Evolutionary conservation across 2,888 invertebrate genomes (phyloP).

Genomic region (Diogma glabrata): DNA sequence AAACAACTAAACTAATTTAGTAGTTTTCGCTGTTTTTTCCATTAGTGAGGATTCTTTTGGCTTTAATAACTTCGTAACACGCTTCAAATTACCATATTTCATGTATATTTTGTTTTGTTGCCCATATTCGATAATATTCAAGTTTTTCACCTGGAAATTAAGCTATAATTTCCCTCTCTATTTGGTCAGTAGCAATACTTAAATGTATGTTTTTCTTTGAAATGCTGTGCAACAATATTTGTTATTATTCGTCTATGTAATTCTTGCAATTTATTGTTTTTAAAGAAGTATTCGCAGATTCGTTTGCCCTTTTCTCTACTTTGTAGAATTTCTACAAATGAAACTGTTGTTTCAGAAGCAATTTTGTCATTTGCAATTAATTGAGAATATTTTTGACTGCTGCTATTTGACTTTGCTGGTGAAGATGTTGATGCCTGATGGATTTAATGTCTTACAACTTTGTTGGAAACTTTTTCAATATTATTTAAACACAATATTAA

Average conservation of each 20-base stretch:
- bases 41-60: neutral
- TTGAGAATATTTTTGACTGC: too few relatives aligned
- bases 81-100: constrained; percentile 4
- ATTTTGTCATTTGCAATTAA: too few relatives aligned
- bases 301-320: constrained; percentile 14
- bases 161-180: constrained; percentile 20
- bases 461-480: too few relatives aligned
- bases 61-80: neutral
- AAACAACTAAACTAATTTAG: neutral
- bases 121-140: constrained; percentile 3
- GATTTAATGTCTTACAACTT: neutral
- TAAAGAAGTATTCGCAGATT: constrained; percentile 17
- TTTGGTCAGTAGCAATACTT: constrained; percentile 15
- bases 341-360: too few relatives aligned
- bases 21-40: neutral
- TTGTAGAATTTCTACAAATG: constrained; percentile 7
- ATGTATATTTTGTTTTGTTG: constrained; percentile 5
- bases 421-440: too few relatives aligned
- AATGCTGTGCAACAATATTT: constrained; percentile 17
- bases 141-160: neutral
- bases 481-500: too few relatives aligned
- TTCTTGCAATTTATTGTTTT: constrained; percentile 19
- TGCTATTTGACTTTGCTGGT: too few relatives aligned
- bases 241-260: constrained; percentile 21
- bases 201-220: constrained; percentile 18